Base-by-base conservation (phyloP, 2,113 vertebrate genomes). In the Ophthalmolycus amberensis region DNA sequence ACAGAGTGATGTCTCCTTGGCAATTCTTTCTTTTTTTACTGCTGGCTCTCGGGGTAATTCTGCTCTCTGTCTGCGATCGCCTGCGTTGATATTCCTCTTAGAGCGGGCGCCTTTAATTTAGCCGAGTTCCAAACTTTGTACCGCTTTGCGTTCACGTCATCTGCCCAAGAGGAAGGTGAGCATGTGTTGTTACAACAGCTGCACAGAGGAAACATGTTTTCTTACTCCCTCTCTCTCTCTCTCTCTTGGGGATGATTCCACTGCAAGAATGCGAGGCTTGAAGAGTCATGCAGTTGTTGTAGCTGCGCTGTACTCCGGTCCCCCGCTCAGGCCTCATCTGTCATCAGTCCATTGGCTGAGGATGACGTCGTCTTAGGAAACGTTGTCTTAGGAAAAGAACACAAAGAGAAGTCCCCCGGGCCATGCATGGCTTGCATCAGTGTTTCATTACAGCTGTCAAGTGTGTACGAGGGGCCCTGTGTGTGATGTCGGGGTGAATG, bases 1-100 rank as follows among this genome's bases (percentile, higher is more conserved):
- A 83, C 86, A 82, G 70, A 82, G 81, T 50, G 63, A 65, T 68
- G 67, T 65, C 71, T 77, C 59, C 54, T 25, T 56, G 48, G 54
- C 54, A 27, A 50, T 8, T 22, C 0, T 3, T 46, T 54, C 3
- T 4, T 54, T 9, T 58, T 29, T 29, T 58, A 25, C 54, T 5
- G 68, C 66, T 50, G 71, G 60, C 18, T 85, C 40, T 16, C 3
- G 20, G 52, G 52, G 9, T 79, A 71, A 76, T 71, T 77, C 62
- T 50, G 20, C 40, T 75, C 25, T 72, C 54, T 34, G 0, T 64
- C 6, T 76, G 11, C 16, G 8, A 67, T 9, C 63, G n/a, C n/a
- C 4, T 37, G 44, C 32, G 65, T 58, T 62, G 60, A 79, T 74
- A 68, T 65, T 72, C 69, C 67, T 70, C 64, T 9, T 9, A 60